Evolutionary conservation across 64 coral and sea anemone species (phyloP), one percentile per base, ranked within the genome.

Genomic region (Stichodactyla helianthus): DNA sequence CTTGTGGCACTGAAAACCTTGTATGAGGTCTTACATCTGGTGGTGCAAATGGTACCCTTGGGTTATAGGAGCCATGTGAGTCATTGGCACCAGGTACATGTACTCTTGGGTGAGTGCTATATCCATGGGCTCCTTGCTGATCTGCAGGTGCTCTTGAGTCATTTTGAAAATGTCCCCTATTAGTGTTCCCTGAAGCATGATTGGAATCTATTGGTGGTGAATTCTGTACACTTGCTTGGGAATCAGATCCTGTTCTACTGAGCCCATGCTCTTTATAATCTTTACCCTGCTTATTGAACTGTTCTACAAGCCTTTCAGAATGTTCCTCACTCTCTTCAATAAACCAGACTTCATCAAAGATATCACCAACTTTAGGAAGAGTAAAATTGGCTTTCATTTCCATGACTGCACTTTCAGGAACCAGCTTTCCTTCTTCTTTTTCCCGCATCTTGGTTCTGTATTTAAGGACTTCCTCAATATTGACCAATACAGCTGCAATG

Each of bases 321-420:
- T n/a, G 77, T 13, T 54, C 74, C 67, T 23, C 82, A 62, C 93
- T 79, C 58, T 99, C 97, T 74, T 99, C 93, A 68, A 99, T 88
- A 86, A 90, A 99, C 97, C 97, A 99, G 28, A 99, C 91, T 7
- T 93, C 93, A 60, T 99, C 88, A 79, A 99, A 95, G 50, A 88
- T n/a, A 82, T 99, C 86, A 27, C 88, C 97, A 23, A 85, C 79
- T 89, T 90, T 90, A 22, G 97, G 97, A 56, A 99, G 77, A 16
- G 84, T 88, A 68, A 99, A 99, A 51, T 99, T 99, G 10, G 90
- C 74, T 78, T 99, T 99, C 97, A 99, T 99, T 77, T 99, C 93
- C 88, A 99, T 89, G 5, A 99, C 82, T 6, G 97, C 97, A 1
- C 82, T 88, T 51, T 95, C 81, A 52, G 97, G 97, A 0, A 99